A percentile compares a stretch with the other conserved stretches of the same genome.
Conservation (phyloP, 2,113 vertebrate genomes). For the Aphyosemion australe region DNA sequence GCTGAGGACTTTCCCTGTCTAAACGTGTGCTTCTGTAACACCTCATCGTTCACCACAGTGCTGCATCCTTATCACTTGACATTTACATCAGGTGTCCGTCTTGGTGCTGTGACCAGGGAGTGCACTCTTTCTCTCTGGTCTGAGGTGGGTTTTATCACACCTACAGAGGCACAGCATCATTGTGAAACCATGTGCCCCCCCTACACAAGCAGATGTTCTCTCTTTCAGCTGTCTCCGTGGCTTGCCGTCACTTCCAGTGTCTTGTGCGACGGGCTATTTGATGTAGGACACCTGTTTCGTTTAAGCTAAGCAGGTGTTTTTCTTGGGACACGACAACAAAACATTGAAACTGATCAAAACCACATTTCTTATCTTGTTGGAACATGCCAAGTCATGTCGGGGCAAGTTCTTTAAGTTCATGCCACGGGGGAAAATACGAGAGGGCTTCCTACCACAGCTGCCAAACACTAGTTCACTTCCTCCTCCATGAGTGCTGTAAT, state of each 20-base stretch:
- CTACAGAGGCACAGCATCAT: constrained; percentile 7
- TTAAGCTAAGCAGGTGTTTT: constrained; percentile 56
- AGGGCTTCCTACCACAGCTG: too few relatives aligned
- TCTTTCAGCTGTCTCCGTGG: constrained; percentile 29
- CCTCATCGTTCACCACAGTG: constrained; percentile 30
- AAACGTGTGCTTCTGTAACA: constrained; percentile 38
- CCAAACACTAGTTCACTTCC: background rate
- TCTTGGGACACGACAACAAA: constrained; percentile 24
- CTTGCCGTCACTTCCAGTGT: constrained; percentile 25
- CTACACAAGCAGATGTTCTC: constrained; percentile 38
- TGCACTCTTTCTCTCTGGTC: background rate
- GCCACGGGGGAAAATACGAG: background rate
- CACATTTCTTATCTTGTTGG: constrained; percentile 2
- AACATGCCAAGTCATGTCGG: constrained; percentile 21
- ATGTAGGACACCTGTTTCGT: constrained; percentile 59
- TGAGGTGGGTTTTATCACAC: background rate
- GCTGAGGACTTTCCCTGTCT: constrained; percentile 47
- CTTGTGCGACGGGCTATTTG: constrained; percentile 13
- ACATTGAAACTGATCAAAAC: constrained; percentile 44
- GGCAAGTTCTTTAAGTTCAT: background rate
- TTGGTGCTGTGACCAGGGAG: background rate
- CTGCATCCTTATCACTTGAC: constrained; percentile 40
- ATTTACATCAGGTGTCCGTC: constrained; percentile 12
- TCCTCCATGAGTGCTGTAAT: background rate
- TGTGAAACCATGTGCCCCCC: constrained; percentile 43